A percentile compares a stretch with the other conserved stretches of the same genome.
Conservation (phyloP, 2,797 vertebrate species). For the Melopsittacus undulatus region DNA sequence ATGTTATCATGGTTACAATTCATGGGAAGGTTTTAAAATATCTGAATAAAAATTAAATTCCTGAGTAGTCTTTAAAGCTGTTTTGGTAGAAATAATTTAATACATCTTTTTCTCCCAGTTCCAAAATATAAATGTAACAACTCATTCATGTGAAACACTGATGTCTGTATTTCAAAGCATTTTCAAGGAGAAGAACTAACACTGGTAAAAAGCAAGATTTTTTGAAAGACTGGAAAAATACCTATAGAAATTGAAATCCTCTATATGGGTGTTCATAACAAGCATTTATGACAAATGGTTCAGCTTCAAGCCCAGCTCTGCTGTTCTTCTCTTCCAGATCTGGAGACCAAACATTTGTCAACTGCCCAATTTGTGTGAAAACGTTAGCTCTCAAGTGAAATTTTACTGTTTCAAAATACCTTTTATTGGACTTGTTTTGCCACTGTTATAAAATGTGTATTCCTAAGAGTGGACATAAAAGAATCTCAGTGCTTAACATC, state of each 20-base stretch:
- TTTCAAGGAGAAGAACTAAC: background rate
- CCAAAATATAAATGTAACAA: background rate
- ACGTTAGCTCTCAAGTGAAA: constrained; percentile 50
- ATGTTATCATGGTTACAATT: background rate
- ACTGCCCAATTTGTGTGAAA: constrained; percentile 54
- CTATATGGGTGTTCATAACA: background rate
- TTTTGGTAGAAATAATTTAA: background rate
- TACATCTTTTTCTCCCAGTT: background rate
- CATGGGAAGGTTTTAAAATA: background rate
- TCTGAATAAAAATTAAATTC: background rate
- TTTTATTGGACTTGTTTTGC: constrained; percentile 13
- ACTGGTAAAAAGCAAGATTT: background rate
- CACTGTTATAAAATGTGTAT: background rate
- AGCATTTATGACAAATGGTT: background rate
- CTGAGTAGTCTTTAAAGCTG: background rate
- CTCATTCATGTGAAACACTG: background rate
- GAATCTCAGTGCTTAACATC: background rate
- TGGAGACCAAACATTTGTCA: constrained; percentile 48
- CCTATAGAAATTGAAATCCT: background rate
- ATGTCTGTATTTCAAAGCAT: background rate
- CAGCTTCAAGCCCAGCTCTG: background rate
- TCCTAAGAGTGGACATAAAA: background rate
- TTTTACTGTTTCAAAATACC: constrained; percentile 7
- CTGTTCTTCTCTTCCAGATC: constrained; percentile 34
- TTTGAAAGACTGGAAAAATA: background rate